phyloP scores from a whole-genome alignment of 2,113 vertebrate genomes.

The Mola mola region DNA sequence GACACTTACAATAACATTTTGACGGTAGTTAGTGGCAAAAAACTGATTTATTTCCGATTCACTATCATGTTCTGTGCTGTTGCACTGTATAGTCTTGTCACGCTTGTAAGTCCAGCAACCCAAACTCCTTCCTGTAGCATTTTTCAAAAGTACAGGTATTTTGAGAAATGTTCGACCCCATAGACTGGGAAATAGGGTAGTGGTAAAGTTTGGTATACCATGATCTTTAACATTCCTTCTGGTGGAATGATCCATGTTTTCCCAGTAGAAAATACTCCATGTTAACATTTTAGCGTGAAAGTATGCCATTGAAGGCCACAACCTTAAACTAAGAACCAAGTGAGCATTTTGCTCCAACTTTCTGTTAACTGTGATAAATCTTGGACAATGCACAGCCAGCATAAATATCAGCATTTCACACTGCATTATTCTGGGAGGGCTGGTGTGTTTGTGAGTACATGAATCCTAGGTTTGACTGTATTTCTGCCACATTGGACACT shows the following conservation, averaged over 20 bases:
- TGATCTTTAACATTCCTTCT: not conserved
- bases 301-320: not conserved
- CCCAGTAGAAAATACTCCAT: not conserved
- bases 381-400: constrained; percentile 7
- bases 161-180: too few relatives aligned
- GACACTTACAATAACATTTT: too few relatives aligned
- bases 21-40: too few relatives aligned
- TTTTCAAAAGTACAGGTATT: too few relatives aligned
- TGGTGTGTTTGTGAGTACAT: constrained; percentile 18
- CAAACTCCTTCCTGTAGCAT: too few relatives aligned
- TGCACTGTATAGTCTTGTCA: too few relatives aligned
- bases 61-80: too few relatives aligned
- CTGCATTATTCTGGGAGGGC: constrained; percentile 14
- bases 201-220: not conserved
- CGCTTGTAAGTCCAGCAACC: too few relatives aligned
- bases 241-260: constrained; percentile 4
- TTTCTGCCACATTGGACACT: constrained; percentile 7
- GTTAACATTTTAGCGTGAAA: not conserved
- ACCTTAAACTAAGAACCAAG: constrained; percentile 1
- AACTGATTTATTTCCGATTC: too few relatives aligned
- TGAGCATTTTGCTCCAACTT: not conserved
- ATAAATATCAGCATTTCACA: constrained; percentile 25
- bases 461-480: constrained; percentile 33
- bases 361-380: constrained; percentile 4
- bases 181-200: too few relatives aligned